phyloP scores from a whole-genome alignment of 2,797 vertebrate genomes.

The Acanthis flammea region DNA sequence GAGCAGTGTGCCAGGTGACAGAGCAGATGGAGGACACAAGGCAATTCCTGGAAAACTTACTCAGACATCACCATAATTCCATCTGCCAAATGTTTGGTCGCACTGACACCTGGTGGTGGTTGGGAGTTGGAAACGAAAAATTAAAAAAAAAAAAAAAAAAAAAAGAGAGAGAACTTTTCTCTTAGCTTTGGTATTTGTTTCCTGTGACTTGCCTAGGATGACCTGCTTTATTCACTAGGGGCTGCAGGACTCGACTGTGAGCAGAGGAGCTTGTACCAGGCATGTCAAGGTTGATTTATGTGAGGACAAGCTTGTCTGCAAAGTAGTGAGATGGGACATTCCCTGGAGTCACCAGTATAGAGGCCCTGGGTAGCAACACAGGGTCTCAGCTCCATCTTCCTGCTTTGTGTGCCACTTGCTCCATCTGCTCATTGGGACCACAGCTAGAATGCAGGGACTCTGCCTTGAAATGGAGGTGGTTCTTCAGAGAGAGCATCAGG shows the following conservation, averaged over 20 bases:
- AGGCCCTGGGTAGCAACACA: not conserved
- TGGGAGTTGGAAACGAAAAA: not conserved
- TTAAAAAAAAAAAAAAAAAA: not conserved
- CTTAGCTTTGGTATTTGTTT: not conserved
- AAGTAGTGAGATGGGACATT: not conserved
- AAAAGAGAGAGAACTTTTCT: not conserved
- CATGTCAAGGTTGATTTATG: not conserved
- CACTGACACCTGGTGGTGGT: slow-evolving; percentile 53
- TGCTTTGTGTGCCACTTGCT: not conserved
- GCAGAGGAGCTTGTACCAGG: not conserved
- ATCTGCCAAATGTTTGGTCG: not conserved
- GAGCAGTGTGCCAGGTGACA: not conserved
- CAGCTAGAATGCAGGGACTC: not conserved
- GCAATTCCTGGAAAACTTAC: not conserved
- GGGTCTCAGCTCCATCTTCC: not conserved
- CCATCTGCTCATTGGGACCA: not conserved
- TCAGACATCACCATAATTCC: not conserved
- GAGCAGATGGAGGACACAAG: not conserved
- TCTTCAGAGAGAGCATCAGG: not conserved
- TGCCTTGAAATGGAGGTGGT: not conserved
- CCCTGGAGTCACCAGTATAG: not conserved
- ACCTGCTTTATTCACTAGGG: not conserved
- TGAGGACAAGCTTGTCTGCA: not conserved
- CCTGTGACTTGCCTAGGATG: not conserved
- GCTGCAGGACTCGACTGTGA: not conserved